Base-by-base conservation (phyloP, 2,797 vertebrate genomes). In the Channa striata region DNA sequence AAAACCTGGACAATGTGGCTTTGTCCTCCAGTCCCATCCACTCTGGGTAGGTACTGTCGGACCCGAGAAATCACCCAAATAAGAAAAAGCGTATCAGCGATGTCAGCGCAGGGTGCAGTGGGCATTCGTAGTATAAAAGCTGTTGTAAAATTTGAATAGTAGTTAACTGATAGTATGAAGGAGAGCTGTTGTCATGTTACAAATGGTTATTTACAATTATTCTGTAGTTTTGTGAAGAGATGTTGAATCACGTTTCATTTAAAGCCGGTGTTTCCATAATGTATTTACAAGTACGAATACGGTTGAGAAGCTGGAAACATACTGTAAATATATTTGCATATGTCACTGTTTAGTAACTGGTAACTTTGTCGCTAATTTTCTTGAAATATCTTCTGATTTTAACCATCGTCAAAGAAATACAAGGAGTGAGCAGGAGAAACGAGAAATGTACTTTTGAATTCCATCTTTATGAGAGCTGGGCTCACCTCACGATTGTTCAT, bases 1-100 rank as follows among this genome's bases (percentile, higher is more conserved):
- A 99, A 74, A 96, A 97, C 85, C 88, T 99, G 92, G 98, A 99
- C 92, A 99, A 99, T 3, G 93, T 99, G 80, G 96, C 96, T 53
- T 92, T 99, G 82, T 98, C 97, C 74, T 97, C 96, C 76, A 99
- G 97, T 73, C 97, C 98, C 61, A 93, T 97, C 81, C 97, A 99
- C 90, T 99, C 98, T 52, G 97, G 98, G 98, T 99, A 88, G 87
- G 96, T 95, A 13, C 48, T 17, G 11, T 33, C 21, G 44, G 13
- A 6, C 52, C 56, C 33, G 1, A 57, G 44, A 8, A 19, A 37
- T 51, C 3, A 16, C 16, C 11, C 21, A n/a, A 6, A 53, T 11
- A 36, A n/a, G n/a, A n/a, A 13, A 25, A 2, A 39, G 20, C 14
- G 36, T 42, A 13, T 34, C 30, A 11, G 39, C 6, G 2, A 52